Evolutionary conservation across 1,140 invertebrate genomes (phyloP).

Genomic region (Drosophila paulistorum): DNA sequence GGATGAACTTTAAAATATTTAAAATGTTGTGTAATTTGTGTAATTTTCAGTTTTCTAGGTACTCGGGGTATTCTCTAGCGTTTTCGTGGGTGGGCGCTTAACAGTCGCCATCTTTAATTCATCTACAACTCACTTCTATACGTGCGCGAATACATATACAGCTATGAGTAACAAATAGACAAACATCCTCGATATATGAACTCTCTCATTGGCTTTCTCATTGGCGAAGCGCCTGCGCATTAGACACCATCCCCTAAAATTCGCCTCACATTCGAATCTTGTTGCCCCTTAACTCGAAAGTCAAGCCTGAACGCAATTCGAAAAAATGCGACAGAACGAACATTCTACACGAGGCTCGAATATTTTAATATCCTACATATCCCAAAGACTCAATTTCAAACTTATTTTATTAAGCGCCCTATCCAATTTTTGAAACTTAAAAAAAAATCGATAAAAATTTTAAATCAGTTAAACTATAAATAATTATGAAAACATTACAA

Average conservation of each 20-base stretch:
- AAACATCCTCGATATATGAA: conserved; percentile 36
- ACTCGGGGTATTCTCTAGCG: conserved; percentile 2
- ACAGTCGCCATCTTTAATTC: conserved; percentile 73
- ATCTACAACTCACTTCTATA: conserved; percentile 49
- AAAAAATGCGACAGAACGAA: conserved; percentile 14
- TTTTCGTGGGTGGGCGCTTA: conserved; percentile 38
- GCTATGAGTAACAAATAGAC: conserved; percentile 29
- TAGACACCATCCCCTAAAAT: conserved; percentile 49
- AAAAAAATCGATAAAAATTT: too few species aligned
- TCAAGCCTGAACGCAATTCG: conserved; percentile 23
- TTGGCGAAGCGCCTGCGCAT: conserved; percentile 59
- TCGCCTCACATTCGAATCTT: conserved; percentile 22
- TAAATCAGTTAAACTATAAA: too few species aligned
- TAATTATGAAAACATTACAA: too few species aligned
- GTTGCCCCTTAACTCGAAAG: conserved; percentile 35
- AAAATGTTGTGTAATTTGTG: neutral
- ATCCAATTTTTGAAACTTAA: too few species aligned
- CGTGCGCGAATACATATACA: conserved; percentile 30
- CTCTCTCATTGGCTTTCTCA: conserved; percentile 68
- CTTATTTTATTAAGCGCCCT: too few species aligned
- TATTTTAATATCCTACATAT: neutral
- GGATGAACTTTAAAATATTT: neutral
- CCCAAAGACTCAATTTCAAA: too few species aligned
- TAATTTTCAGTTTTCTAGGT: conserved; percentile 13
- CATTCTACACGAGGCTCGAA: neutral